Evolutionary conservation across 2,888 invertebrate species (phyloP), one percentile per base, ranked within the genome.

Genomic region (Amphipoea oculea): DNA sequence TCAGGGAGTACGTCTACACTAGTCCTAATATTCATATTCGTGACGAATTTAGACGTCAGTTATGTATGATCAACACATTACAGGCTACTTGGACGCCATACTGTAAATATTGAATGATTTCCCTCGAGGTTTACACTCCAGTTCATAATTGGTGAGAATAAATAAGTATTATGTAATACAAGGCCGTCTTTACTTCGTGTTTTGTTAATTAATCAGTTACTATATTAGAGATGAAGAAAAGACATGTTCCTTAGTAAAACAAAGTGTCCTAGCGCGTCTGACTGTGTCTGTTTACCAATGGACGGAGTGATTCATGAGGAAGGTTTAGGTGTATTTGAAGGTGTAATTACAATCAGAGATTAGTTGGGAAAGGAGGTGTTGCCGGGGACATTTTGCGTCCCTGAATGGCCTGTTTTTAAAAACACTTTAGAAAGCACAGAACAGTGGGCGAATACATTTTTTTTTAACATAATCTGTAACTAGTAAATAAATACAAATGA

Each of bases 81-180:
- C 67, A 40, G 7, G 60, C 14, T 54, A 79, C 42, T 79, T 62
- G 29, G 45, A 69, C 76, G 60, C 67, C 74, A 60, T 65, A 81
- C 12, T 20, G 72, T 78, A 72, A 82, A 73, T 85, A 84, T 79
- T 82, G 74, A 77, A 80, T 82, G 77, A 87, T 83, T 87, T 85
- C 86, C 87, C 84, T 42, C 45, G 84, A 69, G 86, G 76, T 42
- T 48, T 78, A 29, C 57, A 54, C 68, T 73, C 66, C 69, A 72
- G 51, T 78, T 71, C 78, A 78, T 79, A 81, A 78, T 82, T 78
- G 78, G 70, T 70, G 69, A 78, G 54, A 78, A 85, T 79, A 77
- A 77, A 75, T 67, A 70, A 36, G 1, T 66, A 75, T 69, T 51
- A 60, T 69, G 69, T 76, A 70, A 82, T 65, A 65, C 79, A 79